phyloP scores from a whole-genome alignment of 2,113 vertebrate genomes.

The Prunella himalayana region DNA sequence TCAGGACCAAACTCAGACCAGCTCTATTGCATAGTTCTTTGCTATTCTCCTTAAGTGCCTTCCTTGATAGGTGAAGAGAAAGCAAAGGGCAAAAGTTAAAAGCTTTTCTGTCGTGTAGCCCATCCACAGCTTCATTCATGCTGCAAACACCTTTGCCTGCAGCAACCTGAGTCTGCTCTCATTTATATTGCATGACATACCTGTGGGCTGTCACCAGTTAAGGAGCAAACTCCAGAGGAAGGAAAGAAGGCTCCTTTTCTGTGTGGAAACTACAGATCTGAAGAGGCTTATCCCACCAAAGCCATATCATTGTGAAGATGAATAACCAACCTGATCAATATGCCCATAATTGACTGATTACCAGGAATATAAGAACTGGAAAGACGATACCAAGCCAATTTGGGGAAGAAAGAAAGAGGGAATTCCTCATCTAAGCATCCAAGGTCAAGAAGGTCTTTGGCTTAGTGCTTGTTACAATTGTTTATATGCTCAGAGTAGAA shows the following conservation, averaged over 20 bases:
- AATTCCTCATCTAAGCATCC: background rate
- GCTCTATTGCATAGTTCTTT: background rate
- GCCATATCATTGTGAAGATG: accelerated
- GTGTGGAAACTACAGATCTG: background rate
- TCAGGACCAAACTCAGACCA: background rate
- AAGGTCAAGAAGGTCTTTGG: background rate
- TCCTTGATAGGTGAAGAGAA: background rate
- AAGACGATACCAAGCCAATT: background rate
- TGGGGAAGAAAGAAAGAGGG: background rate
- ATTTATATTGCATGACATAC: background rate
- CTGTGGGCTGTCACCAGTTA: background rate
- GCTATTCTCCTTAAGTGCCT: background rate
- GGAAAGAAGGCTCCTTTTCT: background rate
- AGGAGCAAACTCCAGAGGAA: background rate
- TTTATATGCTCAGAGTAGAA: background rate
- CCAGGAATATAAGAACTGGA: background rate
- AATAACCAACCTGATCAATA: background rate
- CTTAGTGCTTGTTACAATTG: background rate
- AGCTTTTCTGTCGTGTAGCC: background rate
- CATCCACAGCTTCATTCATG: background rate
- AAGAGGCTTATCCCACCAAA: background rate
- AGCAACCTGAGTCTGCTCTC: background rate
- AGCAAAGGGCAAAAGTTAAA: background rate
- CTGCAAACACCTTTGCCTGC: background rate
- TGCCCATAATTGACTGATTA: background rate